A percentile compares a stretch with the other conserved stretches of the same genome.
Evolutionary conservation across 2,797 vertebrate genomes (phyloP).

Genomic region (Xiphorhynchus erythropygius): DNA sequence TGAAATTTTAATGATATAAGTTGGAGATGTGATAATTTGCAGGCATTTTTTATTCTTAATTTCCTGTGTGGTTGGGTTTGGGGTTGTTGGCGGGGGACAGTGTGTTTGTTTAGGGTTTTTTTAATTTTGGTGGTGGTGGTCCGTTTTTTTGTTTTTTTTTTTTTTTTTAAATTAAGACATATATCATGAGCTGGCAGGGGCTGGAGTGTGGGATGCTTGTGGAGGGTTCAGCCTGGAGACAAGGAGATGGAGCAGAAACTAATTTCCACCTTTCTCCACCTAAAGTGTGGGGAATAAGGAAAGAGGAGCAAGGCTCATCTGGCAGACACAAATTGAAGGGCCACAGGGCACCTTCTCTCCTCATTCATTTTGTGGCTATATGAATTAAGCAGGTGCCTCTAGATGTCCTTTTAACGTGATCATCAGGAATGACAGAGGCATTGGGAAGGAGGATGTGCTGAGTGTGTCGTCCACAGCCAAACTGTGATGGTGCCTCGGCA

Average conservation of each 20-base stretch:
- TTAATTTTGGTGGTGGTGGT: neutral
- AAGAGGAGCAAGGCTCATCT: neutral
- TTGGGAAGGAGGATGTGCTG: neutral
- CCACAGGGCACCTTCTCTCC: neutral
- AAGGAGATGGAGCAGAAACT: neutral
- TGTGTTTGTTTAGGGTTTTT: neutral
- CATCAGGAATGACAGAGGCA: neutral
- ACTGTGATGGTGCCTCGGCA: neutral
- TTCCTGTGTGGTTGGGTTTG: neutral
- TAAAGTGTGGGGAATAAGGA: neutral
- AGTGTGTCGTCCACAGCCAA: neutral
- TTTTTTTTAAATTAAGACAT: neutral
- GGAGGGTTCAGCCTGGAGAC: neutral
- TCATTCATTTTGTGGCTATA: neutral
- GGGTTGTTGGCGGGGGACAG: neutral
- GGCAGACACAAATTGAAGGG: neutral
- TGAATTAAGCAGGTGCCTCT: neutral
- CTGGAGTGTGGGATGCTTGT: neutral
- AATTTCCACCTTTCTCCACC: neutral
- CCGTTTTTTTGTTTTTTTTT: rapidly evolving
- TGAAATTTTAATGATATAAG: neutral
- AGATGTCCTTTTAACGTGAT: neutral
- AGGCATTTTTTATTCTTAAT: neutral
- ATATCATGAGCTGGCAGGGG: neutral
- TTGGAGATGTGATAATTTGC: neutral